These are phyloP conservation scores for Champsocephalus gunnari DNA, from an alignment of 2,797 vertebrate species.

Conservation along the genomic window DNA sequence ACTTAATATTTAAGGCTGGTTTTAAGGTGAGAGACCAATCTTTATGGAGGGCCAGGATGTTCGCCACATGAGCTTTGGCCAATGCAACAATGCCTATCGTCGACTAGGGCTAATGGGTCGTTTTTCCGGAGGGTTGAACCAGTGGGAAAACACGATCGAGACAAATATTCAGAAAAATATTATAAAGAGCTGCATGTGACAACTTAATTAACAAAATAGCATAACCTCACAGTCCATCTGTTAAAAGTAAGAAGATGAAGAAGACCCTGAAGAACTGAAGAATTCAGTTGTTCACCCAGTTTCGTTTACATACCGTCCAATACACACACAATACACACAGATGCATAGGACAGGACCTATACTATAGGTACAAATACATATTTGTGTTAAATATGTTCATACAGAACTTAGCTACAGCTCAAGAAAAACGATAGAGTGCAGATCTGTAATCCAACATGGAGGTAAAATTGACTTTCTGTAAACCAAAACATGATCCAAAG, in stretches of 20 bases:
- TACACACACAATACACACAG: too few relatives aligned
- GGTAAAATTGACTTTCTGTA: not conserved
- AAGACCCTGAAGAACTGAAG: too few relatives aligned
- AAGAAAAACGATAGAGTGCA: not conserved
- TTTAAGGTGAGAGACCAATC: not conserved
- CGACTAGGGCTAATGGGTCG: not conserved
- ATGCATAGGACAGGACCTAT: too few relatives aligned
- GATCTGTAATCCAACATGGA: not conserved
- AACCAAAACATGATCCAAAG: conserved; percentile 4
- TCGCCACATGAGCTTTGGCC: conserved; percentile 9
- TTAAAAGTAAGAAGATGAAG: not conserved
- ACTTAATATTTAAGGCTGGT: not conserved
- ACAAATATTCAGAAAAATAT: conserved; percentile 6
- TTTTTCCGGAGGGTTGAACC: not conserved
- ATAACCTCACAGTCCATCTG: not conserved
- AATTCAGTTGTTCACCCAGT: too few relatives aligned
- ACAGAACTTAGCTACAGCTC: not conserved
- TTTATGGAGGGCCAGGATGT: not conserved
- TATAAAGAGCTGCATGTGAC: not conserved
- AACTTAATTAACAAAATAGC: conserved; percentile 2
- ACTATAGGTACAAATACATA: too few relatives aligned
- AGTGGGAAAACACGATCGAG: conserved; percentile 6
- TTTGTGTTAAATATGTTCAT: not conserved
- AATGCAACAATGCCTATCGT: conserved; percentile 1
- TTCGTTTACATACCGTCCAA: too few relatives aligned